Conservation (phyloP, 2,888 invertebrate genomes). For the Blera fallax region DNA sequence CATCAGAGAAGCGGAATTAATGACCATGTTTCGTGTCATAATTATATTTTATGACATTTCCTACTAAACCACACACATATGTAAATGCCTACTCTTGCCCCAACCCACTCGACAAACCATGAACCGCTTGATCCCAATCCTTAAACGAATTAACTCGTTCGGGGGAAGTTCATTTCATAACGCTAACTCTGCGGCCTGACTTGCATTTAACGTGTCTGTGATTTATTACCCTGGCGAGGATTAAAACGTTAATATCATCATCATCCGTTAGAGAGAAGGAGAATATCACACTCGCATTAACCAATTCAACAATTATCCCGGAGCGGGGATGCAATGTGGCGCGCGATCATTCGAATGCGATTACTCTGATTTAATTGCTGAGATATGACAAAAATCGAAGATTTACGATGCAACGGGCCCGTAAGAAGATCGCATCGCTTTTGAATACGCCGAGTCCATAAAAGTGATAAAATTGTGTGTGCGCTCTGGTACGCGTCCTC, state of each 20-base stretch:
- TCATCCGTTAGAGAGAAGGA: slow-evolving; percentile 27
- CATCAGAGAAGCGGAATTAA: slow-evolving; percentile 29
- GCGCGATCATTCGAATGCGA: slow-evolving; percentile 63
- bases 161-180: not conserved
- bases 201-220: slow-evolving; percentile 33
- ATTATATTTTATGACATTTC: slow-evolving; percentile 62
- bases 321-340: slow-evolving; percentile 40
- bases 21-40: slow-evolving; percentile 51
- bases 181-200: slow-evolving; percentile 10
- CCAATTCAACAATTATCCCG: slow-evolving; percentile 59
- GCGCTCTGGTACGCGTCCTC: slow-evolving; percentile 4
- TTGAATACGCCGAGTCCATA: slow-evolving; percentile 23
- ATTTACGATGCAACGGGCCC: slow-evolving; percentile 55
- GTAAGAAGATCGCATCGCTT: slow-evolving; percentile 36
- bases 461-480: slow-evolving; percentile 19
- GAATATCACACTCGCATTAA: slow-evolving; percentile 38
- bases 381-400: slow-evolving; percentile 66
- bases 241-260: slow-evolving; percentile 45
- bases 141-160: slow-evolving; percentile 3
- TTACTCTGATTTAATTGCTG: slow-evolving; percentile 67
- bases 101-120: not conserved
- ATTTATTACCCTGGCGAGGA: slow-evolving; percentile 49
- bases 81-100: too few relatives aligned
- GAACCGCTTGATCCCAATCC: slow-evolving; percentile 7
- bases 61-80: slow-evolving; percentile 15